phyloP scores from a whole-genome alignment of 1,140 invertebrate genomes.

The Muscidifurax raptorellus region DNA sequence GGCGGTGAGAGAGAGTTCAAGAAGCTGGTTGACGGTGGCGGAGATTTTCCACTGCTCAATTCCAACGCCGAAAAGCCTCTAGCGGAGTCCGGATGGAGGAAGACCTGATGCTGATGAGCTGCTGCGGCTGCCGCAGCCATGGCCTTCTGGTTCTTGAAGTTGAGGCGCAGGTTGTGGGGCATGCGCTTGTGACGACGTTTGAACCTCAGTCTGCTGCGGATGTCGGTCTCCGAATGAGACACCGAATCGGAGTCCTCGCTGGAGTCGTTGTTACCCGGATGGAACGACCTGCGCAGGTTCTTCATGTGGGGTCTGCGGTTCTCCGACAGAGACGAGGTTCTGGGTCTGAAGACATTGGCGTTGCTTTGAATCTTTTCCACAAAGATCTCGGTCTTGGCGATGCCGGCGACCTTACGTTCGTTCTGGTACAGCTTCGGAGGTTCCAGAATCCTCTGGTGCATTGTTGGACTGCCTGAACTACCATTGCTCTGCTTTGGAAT shows the following conservation, averaged over 20 bases:
- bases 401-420: conserved; percentile 56
- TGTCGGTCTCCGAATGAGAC: conserved; percentile 72
- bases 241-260: conserved; percentile 73
- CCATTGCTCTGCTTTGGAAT: conserved; percentile 52
- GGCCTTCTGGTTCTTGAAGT: conserved; percentile 65
- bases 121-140: conserved; percentile 25
- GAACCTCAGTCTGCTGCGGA: conserved; percentile 66
- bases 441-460: conserved; percentile 68
- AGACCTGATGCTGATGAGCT: conserved; percentile 52
- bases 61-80: conserved; percentile 65
- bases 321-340: conserved; percentile 71
- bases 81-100: conserved; percentile 65
- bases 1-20: conserved; percentile 72
- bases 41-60: conserved; percentile 68
- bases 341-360: conserved; percentile 63
- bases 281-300: conserved; percentile 69
- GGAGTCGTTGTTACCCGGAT: conserved; percentile 66
- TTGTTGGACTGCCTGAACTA: conserved; percentile 53
- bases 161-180: conserved; percentile 64
- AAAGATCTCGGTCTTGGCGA: conserved; percentile 56
- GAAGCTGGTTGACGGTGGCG: conserved; percentile 72
- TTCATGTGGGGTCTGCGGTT: conserved; percentile 64
- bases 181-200: conserved; percentile 66
- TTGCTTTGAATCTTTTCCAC: conserved; percentile 55
- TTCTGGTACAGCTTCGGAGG: conserved; percentile 71